Conservation (phyloP, 2,888 invertebrate genomes). For the Gari tellinella region DNA sequence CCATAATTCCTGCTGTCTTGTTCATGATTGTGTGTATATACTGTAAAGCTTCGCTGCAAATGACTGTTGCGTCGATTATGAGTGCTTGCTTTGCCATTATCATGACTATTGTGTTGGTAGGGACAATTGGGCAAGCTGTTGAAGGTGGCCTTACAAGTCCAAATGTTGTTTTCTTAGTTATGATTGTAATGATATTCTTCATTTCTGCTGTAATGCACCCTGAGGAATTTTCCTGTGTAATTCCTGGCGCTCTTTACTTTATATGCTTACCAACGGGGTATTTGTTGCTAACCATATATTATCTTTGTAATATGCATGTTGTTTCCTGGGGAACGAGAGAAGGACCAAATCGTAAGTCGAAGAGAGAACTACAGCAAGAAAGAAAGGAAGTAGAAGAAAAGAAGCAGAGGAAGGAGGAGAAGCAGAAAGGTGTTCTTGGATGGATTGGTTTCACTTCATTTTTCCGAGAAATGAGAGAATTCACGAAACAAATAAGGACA, state of each 20-base stretch:
- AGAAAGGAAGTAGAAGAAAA: slow-evolving; percentile 87
- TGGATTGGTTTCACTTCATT: slow-evolving; percentile 70
- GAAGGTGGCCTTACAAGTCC: slow-evolving; percentile 91
- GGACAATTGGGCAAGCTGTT: slow-evolving; percentile 97
- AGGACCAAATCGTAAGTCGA: slow-evolving; percentile 84
- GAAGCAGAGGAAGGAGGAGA: slow-evolving; percentile 89
- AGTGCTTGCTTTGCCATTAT: slow-evolving; percentile 97
- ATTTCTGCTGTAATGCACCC: slow-evolving; percentile 98
- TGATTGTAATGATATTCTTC: slow-evolving; percentile 96
- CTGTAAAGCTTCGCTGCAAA: slow-evolving; percentile 95
- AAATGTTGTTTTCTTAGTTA: slow-evolving; percentile 74
- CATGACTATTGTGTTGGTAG: slow-evolving; percentile 99
- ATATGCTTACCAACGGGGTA: slow-evolving; percentile 98
- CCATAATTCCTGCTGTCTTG: slow-evolving; percentile 94
- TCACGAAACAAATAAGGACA: slow-evolving; percentile 62
- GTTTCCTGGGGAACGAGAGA: slow-evolving; percentile 98
- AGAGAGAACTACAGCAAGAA: slow-evolving; percentile 89
- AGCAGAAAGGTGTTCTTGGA: slow-evolving; percentile 89
- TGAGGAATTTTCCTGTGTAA: slow-evolving; percentile 88
- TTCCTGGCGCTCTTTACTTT: slow-evolving; percentile 91
- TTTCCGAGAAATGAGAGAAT: slow-evolving; percentile 68
- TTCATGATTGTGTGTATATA: slow-evolving; percentile 98
- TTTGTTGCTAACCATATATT: slow-evolving; percentile 95
- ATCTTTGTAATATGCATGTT: slow-evolving; percentile 96
- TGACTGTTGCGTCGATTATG: slow-evolving; percentile 84